Evolutionary conservation across 2,113 vertebrate genomes (phyloP), one percentile per base, ranked within the genome.

Genomic region (Hirundichthys speculiger): DNA sequence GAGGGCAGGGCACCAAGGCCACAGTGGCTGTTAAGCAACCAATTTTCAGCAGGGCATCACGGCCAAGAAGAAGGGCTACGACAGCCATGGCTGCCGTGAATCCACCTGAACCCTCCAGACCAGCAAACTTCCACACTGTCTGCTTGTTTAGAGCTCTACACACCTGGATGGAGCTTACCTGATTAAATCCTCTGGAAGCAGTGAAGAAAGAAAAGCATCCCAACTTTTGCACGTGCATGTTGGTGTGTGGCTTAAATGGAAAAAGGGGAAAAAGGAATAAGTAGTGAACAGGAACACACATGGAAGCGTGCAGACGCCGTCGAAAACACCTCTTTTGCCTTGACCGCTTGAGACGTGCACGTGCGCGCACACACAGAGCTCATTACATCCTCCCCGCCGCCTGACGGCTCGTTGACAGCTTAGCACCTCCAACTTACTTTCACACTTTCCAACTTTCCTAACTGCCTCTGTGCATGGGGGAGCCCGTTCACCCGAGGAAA

Each of bases 401-500:
- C 74, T 85, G 85, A 87, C 80, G 81, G 50, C 83, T 78, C 65
- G 25, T 85, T 90, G 88, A 88, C 89, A 91, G 85, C 83, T 88
- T 90, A 86, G 76, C 88, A 86, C 86, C 85, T 87, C 80, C 77
- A 69, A 79, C 77, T 83, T 70, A 69, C 75, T 84, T 86, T 81
- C 84, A 69, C 83, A 84, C 83, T 81, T 74, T 75, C 67, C 76
- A 79, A 89, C 85, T 78, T 79, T 85, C 72, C 77, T 71, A 65
- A 79, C 64, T 71, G 82, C 76, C 67, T 73, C 72, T 11, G 24
- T 11, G 47, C 62, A 64, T 83, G 38, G 60, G 1, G 45, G 62
- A 79, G 80, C 75, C 79, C 39, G 74, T 78, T 88, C 82, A 59
- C 27, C 48, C 16, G 5, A 63, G 72, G 74, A 62, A 75, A 68